Conservation (phyloP, 92 coral and sea anemone species). For the Zoanthus solanderi region DNA sequence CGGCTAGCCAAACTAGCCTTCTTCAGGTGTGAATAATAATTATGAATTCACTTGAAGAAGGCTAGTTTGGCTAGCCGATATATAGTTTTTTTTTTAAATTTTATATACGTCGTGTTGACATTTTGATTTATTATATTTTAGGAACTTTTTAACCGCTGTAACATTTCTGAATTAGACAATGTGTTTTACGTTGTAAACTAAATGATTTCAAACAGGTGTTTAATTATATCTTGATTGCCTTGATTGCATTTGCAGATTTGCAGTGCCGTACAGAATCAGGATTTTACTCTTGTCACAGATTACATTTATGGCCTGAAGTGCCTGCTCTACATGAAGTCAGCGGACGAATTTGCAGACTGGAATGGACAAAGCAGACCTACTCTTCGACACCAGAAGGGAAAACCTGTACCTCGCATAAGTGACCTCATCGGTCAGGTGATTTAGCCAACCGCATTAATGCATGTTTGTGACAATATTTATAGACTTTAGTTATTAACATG, state of each 20-base stretch:
- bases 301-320: constrained; percentile 93
- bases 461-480: background rate
- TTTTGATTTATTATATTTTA: too few relatives aligned
- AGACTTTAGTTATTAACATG: background rate
- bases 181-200: too few relatives aligned
- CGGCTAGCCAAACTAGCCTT: too few relatives aligned
- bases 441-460: background rate
- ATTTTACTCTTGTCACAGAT: constrained; percentile 91
- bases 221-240: background rate
- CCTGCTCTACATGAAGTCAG: constrained; percentile 87
- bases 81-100: too few relatives aligned
- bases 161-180: too few relatives aligned
- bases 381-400: constrained; percentile 89
- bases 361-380: constrained; percentile 95
- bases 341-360: constrained; percentile 83
- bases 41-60: too few relatives aligned
- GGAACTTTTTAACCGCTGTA: too few relatives aligned
- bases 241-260: constrained; percentile 69
- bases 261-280: constrained; percentile 99
- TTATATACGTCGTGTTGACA: too few relatives aligned
- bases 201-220: too few relatives aligned
- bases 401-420: constrained; percentile 85
- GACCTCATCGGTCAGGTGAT: constrained; percentile 96
- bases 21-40: too few relatives aligned
- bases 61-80: too few relatives aligned